phyloP scores from a whole-genome alignment of 1,140 invertebrate species.

The Laodelphax striatellus region DNA sequence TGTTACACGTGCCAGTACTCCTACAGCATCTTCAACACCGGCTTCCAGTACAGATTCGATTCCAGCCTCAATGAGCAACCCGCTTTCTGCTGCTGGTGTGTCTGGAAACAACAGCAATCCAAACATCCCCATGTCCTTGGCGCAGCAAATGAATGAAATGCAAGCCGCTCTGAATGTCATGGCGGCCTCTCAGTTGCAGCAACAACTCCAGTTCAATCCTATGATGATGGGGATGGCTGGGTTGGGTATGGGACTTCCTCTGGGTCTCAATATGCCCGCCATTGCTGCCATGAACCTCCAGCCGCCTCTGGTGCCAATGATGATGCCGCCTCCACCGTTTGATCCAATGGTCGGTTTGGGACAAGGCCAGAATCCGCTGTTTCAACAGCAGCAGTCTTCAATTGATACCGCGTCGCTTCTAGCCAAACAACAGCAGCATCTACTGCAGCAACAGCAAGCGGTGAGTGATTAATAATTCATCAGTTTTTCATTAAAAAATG shows the following conservation, averaged over 20 bases:
- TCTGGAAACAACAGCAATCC: slow-evolving; percentile 10
- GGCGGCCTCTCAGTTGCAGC: slow-evolving; percentile 65
- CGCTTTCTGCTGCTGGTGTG: slow-evolving; percentile 28
- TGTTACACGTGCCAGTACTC: slow-evolving; percentile 41
- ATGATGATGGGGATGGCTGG: slow-evolving; percentile 60
- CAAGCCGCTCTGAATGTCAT: slow-evolving; percentile 76
- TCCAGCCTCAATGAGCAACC: slow-evolving; percentile 35
- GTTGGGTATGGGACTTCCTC: slow-evolving; percentile 57
- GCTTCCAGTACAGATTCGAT: slow-evolving; percentile 46
- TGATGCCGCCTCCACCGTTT: slow-evolving; percentile 72
- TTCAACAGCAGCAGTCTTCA: slow-evolving; percentile 25
- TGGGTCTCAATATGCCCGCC: slow-evolving; percentile 73
- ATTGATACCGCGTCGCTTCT: slow-evolving; percentile 35
- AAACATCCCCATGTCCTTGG: slow-evolving; percentile 43
- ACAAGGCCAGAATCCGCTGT: slow-evolving; percentile 29
- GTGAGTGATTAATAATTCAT: slow-evolving; percentile 14
- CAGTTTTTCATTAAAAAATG: neutral
- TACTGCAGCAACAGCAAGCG: slow-evolving; percentile 51
- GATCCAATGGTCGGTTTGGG: slow-evolving; percentile 44
- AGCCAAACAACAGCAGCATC: slow-evolving; percentile 55
- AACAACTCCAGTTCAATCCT: slow-evolving; percentile 67
- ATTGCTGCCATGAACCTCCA: slow-evolving; percentile 79
- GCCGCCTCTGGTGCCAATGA: slow-evolving; percentile 76
- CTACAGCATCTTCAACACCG: slow-evolving; percentile 44
- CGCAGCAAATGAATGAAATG: slow-evolving; percentile 73